Conservation (phyloP, 2,113 vertebrate genomes). For the Tachuris rubrigastra region DNA sequence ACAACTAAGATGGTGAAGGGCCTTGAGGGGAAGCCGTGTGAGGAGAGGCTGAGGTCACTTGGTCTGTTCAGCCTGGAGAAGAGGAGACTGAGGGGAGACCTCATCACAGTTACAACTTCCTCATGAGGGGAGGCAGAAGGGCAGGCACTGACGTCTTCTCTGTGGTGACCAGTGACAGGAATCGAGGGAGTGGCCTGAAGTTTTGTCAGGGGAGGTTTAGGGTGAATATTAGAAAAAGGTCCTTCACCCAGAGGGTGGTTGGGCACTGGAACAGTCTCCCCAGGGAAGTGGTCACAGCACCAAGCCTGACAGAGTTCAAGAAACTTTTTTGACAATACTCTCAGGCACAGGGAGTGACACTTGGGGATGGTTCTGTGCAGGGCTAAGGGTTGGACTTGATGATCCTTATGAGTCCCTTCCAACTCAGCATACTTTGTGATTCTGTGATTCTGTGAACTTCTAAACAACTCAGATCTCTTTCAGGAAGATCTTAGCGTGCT, state of each 20-base stretch:
- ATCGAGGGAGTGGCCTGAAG: neutral
- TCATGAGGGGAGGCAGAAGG: neutral
- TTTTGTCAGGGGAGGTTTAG: neutral
- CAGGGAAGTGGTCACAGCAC: neutral
- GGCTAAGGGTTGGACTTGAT: neutral
- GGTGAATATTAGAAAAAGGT: neutral
- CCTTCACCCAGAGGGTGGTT: neutral
- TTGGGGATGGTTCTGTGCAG: neutral
- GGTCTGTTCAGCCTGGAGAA: neutral
- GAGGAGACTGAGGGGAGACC: neutral
- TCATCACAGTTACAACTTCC: neutral
- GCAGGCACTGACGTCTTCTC: neutral
- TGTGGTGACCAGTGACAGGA: neutral
- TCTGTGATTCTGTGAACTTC: neutral
- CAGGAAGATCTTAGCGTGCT: neutral
- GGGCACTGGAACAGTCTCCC: neutral
- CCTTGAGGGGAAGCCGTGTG: neutral
- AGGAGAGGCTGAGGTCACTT: neutral
- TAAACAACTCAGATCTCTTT: neutral
- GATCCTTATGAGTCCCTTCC: neutral
- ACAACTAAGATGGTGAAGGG: neutral
- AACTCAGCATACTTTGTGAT: neutral
- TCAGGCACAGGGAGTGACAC: neutral
- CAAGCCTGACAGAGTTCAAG: neutral
- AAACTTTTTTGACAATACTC: neutral